Evolutionary conservation across 2,888 invertebrate genomes (phyloP).

Genomic region (Pantelozetes paolii): DNA sequence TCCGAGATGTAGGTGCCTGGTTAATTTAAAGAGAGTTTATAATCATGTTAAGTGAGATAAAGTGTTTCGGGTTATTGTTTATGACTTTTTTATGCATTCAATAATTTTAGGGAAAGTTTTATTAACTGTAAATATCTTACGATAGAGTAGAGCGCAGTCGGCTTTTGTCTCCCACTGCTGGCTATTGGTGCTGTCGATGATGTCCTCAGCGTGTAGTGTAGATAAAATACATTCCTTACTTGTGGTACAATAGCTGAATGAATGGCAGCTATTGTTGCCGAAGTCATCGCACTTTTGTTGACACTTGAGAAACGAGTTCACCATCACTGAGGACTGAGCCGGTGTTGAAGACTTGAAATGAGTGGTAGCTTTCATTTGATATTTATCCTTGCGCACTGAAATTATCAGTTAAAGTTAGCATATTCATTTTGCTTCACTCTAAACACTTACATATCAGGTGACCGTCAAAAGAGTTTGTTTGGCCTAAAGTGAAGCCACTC

Average conservation of each 20-base stretch:
- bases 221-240: background rate
- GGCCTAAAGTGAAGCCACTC: conserved; percentile 3
- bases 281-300: conserved; percentile 13
- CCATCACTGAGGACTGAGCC: background rate
- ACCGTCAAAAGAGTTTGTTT: background rate
- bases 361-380: background rate
- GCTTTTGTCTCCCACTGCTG: background rate
- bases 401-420: background rate
- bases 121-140: background rate
- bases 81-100: too few relatives aligned
- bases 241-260: background rate
- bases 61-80: too few relatives aligned
- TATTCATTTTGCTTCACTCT: too few relatives aligned
- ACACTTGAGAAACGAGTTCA: background rate
- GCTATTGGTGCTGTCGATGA: background rate
- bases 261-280: background rate
- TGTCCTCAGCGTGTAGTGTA: background rate
- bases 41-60: too few relatives aligned
- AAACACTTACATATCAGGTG: background rate
- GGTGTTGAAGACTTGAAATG: background rate
- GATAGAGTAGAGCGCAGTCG: background rate
- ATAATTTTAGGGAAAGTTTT: background rate
- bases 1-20: background rate
- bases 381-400: background rate
- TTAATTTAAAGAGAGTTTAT: background rate